Evolutionary conservation across 2,797 vertebrate genomes (phyloP), one percentile per base, ranked within the genome.

Genomic region (Tapera naevia): DNA sequence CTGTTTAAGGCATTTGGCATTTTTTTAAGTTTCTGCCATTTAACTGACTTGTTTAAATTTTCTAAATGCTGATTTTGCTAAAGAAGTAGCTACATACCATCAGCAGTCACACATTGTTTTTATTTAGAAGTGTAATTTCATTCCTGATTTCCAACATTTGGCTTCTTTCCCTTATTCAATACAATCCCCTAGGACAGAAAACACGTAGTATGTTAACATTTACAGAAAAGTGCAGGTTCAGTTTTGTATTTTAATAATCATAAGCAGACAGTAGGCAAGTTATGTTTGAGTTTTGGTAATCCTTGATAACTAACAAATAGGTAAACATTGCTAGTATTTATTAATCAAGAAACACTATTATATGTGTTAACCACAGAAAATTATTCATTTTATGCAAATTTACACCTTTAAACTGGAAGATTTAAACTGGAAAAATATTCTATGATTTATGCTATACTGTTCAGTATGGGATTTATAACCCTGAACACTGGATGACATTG

Each of bases 141-240:
- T 65, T 97, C n/a, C 19, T 80, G 60, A 69, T 33, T 92, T 96
- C 13, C 24, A 84, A 43, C 28, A 80, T 73, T 41, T 97, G 72
- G 22, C 37, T 91, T 88, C 71, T 88, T 86, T 88, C 46, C 25
- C 48, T 46, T 43, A 80, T 87, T 94, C 80, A 93, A 70, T 87
- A 86, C 9, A 56, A n/a, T 83, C 39, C 16, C 19, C 33, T 62
- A 51, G 39, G 41, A 93, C 30, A 79, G 9, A 88, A 21, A 86
- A 87, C 21, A 62, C 11, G 48, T 60, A 90, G 21, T 5, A 91
- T 83, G 17, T 76, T 91, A 91, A 89, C 97, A 74, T 4, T 79
- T 91, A 3, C 22, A 56, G 8, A 9, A 28, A 91, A 89, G 60
- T 64, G 22, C 71, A 45, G 61, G 6, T 93, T 95, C 81, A 43